phyloP scores from a whole-genome alignment of 2,797 vertebrate genomes.

The Malurus splendens region DNA sequence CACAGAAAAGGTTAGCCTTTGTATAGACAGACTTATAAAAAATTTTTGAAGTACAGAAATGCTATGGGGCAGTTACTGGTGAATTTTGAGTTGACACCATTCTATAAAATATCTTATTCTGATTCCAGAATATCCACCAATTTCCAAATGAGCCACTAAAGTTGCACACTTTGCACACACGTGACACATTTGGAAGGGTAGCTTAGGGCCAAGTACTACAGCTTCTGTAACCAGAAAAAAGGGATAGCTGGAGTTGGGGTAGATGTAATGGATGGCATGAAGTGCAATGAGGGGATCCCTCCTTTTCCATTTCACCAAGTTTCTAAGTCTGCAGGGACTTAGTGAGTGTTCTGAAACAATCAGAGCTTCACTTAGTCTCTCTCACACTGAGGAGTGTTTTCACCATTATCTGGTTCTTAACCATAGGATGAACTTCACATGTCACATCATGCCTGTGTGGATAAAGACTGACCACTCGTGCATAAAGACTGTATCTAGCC shows the following conservation, averaged over 20 bases:
- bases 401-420: not conserved
- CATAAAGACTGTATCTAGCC: not conserved
- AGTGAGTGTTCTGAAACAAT: not conserved
- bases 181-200: not conserved
- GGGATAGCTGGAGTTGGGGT: not conserved
- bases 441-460: not conserved
- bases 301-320: not conserved
- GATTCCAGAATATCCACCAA: not conserved
- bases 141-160: not conserved
- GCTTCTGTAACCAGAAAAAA: not conserved
- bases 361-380: not conserved
- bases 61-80: not conserved
- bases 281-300: not conserved
- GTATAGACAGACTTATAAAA: not conserved
- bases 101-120: not conserved
- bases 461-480: not conserved
- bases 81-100: not conserved
- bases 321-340: not conserved
- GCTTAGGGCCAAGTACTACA: not conserved
- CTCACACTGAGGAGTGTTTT: not conserved
- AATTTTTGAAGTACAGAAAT: not conserved
- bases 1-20: not conserved
- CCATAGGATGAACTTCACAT: not conserved
- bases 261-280: not conserved
- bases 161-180: not conserved